Evolutionary conservation across 1,140 invertebrate species (phyloP), one percentile per base, ranked within the genome.

Genomic region (Macrocentrus cingulum): DNA sequence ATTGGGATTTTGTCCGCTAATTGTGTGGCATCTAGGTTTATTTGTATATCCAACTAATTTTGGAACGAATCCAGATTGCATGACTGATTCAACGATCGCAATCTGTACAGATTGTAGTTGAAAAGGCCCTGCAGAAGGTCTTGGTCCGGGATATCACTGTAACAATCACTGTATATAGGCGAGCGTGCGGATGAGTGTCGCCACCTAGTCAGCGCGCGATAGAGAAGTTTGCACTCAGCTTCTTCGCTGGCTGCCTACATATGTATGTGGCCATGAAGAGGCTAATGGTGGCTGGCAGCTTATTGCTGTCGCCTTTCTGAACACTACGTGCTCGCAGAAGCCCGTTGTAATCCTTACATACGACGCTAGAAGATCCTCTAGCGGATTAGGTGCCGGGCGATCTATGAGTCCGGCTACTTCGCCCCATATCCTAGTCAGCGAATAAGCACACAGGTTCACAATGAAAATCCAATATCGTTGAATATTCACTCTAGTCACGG

Each of bases 331-430:
- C 50, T 71, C 25, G 39, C 55, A 61, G 61, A 67, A n/a, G n/a
- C 61, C 62, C 25, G 55, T 44, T 20, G 61, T 74, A 76, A 76
- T 74, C 74, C 72, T 74, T 74, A 72, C 71, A 68, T 72, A 72
- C 67, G 67, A 61, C 64, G 22, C 5, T 37, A 15, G 23, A 57
- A 69, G 70, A 74, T 75, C 66, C 60, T 55, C 16, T 23, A 37
- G 32, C 37, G 71, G 66, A 74, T 74, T 72, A 72, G 63, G 63
- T 63, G 42, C 52, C 61, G 20, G 37, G 25, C 44, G 19, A 23
- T 36, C 23, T 25, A 29, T 19, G 36, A n/a, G 23, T 16, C 37
- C 32, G 29, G 25, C 18, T 19, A 32, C 29, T 19, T 9, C 25
- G 25, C 4, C 9, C 25, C 25, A 5, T 29, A 29, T 5, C 25